Evolutionary conservation across 2,113 vertebrate genomes (phyloP).

Genomic region (Hydropotes inermis): DNA sequence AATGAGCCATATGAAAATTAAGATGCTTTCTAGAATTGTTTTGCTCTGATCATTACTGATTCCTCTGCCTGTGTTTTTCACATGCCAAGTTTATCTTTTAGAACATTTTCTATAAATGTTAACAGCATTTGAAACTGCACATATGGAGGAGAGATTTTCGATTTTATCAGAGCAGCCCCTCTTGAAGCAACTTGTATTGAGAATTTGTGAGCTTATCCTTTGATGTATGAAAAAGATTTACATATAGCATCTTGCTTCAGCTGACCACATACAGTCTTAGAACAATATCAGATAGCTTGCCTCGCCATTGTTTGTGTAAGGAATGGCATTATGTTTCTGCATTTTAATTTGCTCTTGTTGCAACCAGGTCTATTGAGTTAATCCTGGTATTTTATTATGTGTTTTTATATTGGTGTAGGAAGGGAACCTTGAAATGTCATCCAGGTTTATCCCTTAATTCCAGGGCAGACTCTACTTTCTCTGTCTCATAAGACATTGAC

Average conservation of each 20-base stretch:
- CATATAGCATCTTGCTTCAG: not conserved
- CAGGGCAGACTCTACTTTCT: not conserved
- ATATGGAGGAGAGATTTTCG: slow-evolving; percentile 37
- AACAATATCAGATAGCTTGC: not conserved
- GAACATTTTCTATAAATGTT: slow-evolving; percentile 53
- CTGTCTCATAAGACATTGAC: not conserved
- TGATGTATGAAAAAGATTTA: not conserved
- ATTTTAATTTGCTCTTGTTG: not conserved
- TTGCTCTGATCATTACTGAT: slow-evolving; percentile 35
- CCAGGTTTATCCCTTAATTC: not conserved
- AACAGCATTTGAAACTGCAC: slow-evolving; percentile 10
- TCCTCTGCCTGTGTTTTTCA: slow-evolving; percentile 35
- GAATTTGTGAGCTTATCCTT: not conserved
- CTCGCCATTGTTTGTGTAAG: not conserved
- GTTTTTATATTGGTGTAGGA: not conserved
- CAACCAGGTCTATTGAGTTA: not conserved
- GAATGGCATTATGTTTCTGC: not conserved
- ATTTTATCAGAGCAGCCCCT: slow-evolving; percentile 25
- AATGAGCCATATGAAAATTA: slow-evolving; percentile 58
- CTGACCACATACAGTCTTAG: not conserved
- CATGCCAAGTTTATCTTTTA: slow-evolving; percentile 51
- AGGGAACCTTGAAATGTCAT: not conserved
- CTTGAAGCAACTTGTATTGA: not conserved
- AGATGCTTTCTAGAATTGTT: slow-evolving; percentile 56
- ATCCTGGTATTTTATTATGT: not conserved